A percentile compares a stretch with the other conserved stretches of the same genome.
Conservation (phyloP, 2,797 vertebrate species). For the Platyrinchus mystaceus region DNA sequence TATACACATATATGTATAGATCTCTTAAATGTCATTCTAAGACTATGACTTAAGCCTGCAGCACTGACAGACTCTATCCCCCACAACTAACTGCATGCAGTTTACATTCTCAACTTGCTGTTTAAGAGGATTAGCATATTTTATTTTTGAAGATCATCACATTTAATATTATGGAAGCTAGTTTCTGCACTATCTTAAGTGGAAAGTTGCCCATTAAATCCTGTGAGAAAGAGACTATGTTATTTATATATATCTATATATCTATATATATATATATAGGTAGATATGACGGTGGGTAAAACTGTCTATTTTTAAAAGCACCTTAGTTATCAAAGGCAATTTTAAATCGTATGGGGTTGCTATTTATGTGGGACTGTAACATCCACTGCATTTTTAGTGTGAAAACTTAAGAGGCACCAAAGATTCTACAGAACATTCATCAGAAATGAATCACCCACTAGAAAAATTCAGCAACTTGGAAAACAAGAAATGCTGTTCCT, state of each 20-base stretch:
- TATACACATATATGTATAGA: background rate
- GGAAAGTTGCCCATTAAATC: background rate
- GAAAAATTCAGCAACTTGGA: background rate
- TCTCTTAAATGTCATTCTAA: background rate
- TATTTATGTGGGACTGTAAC: background rate
- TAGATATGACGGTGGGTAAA: background rate
- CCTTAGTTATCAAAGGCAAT: background rate
- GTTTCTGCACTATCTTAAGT: conserved; percentile 5
- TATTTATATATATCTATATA: background rate
- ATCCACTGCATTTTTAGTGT: background rate
- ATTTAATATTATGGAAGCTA: background rate
- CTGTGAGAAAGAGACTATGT: background rate
- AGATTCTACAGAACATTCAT: background rate
- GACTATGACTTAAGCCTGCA: background rate
- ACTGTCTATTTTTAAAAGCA: background rate
- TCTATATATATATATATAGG: too few species aligned
- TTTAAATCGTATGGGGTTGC: background rate
- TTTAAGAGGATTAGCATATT: conserved; percentile 48
- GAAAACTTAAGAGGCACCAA: background rate
- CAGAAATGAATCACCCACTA: background rate
- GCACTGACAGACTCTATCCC: background rate
- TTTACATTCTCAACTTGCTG: background rate
- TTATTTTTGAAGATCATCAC: conserved; percentile 10
- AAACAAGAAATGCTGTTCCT: background rate
- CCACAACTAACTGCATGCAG: background rate